phyloP scores from a whole-genome alignment of 1,140 invertebrate species.

The Spodoptera litura region DNA sequence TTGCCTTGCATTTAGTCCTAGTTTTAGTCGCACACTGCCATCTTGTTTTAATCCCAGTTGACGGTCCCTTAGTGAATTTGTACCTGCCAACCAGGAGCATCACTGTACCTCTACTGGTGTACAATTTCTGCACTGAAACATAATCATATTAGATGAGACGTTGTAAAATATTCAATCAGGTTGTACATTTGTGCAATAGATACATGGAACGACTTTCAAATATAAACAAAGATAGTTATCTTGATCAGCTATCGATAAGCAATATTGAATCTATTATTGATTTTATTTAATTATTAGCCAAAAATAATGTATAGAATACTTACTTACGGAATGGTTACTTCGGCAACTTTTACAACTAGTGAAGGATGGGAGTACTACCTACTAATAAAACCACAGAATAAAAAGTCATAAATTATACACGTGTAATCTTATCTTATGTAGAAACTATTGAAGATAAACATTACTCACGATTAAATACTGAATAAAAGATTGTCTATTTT shows the following conservation, averaged over 20 bases:
- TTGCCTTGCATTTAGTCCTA: constrained; percentile 49
- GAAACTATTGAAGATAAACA: constrained; percentile 76
- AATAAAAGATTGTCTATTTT: constrained; percentile 76
- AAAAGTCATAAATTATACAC: constrained; percentile 73
- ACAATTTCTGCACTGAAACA: too few relatives aligned
- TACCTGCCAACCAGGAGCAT: constrained; percentile 49
- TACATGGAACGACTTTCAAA: too few relatives aligned
- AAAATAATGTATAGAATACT: too few relatives aligned
- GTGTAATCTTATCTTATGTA: constrained; percentile 65
- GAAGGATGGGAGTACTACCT: background rate
- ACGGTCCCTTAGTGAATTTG: constrained; percentile 56
- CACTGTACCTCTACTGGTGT: background rate
- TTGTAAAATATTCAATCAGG: too few relatives aligned
- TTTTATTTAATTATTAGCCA: too few relatives aligned
- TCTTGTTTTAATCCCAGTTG: constrained; percentile 47
- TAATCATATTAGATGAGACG: too few relatives aligned
- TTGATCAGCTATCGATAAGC: too few relatives aligned
- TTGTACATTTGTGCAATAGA: too few relatives aligned
- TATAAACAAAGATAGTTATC: too few relatives aligned
- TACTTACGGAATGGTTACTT: too few relatives aligned
- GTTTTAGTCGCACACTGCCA: constrained; percentile 52
- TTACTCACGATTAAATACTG: constrained; percentile 78
- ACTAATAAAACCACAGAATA: constrained; percentile 66
- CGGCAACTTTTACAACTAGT: too few relatives aligned
- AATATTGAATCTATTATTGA: too few relatives aligned